A percentile compares a stretch with the other conserved stretches of the same genome.
These are phyloP conservation scores for Orthonevra nobilis DNA, from an alignment of 2,888 invertebrate genomes.

Conservation along the genomic window DNA sequence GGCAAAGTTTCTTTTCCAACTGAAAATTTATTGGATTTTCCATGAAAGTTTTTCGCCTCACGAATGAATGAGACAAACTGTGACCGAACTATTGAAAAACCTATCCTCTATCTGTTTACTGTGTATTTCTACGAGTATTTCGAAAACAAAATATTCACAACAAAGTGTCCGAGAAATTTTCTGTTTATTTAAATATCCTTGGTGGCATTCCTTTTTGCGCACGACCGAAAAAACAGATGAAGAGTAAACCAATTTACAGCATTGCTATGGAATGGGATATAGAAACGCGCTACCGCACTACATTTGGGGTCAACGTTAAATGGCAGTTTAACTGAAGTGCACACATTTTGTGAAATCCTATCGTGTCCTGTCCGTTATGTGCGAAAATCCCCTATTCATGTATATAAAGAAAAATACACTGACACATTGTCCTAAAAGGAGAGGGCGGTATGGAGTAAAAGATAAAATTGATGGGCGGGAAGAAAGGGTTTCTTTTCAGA, in stretches of 20 bases:
- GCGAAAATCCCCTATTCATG: constrained; percentile 23
- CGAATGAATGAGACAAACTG: too few species aligned
- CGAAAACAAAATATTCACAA: not conserved
- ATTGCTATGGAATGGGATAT: constrained; percentile 6
- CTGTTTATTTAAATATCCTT: constrained; percentile 34
- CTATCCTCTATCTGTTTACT: not conserved
- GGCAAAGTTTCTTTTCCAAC: not conserved
- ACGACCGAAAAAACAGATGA: constrained; percentile 50
- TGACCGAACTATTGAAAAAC: too few species aligned
- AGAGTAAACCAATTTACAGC: constrained; percentile 61
- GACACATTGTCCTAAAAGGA: not conserved
- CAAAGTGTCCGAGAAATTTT: not conserved
- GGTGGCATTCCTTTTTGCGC: constrained; percentile 12
- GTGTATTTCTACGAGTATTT: not conserved
- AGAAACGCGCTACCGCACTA: constrained; percentile 25
- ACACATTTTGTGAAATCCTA: constrained; percentile 56
- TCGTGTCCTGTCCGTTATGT: constrained; percentile 54
- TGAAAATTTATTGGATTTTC: not conserved
- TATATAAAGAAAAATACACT: not conserved
- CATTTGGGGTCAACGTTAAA: constrained; percentile 67
- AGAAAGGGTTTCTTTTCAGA: constrained; percentile 56
- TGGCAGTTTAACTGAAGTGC: constrained; percentile 66
- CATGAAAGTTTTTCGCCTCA: constrained; percentile 8
- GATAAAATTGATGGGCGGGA: constrained; percentile 62
- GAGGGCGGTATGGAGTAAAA: constrained; percentile 7